These are phyloP conservation scores for Drosophila bipectinata DNA, from an alignment of 1,140 invertebrate species.

Conservation along the genomic window DNA sequence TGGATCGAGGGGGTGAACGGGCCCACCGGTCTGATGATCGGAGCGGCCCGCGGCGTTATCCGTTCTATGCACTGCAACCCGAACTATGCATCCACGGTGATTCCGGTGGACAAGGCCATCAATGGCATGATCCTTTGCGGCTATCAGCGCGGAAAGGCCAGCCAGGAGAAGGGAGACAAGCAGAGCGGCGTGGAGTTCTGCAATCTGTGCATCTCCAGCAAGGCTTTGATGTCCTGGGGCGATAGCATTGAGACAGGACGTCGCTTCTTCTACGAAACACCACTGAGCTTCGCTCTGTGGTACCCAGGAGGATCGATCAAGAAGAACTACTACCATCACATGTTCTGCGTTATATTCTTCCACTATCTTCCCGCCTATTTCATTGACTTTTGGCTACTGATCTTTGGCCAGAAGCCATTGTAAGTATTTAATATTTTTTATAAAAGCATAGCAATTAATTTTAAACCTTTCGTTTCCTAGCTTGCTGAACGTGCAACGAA, in stretches of 20 bases:
- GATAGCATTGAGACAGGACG: slow-evolving; percentile 89
- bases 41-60: slow-evolving; percentile 92
- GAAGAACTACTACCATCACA: slow-evolving; percentile 87
- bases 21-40: slow-evolving; percentile 92
- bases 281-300: slow-evolving; percentile 90
- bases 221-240: slow-evolving; percentile 91
- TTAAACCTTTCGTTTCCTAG: slow-evolving; percentile 74
- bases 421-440: slow-evolving; percentile 84
- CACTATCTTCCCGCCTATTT: slow-evolving; percentile 93
- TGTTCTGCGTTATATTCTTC: slow-evolving; percentile 88
- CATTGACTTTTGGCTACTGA: slow-evolving; percentile 88
- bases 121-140: slow-evolving; percentile 91
- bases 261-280: slow-evolving; percentile 86
- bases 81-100: slow-evolving; percentile 87
- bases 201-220: slow-evolving; percentile 87
- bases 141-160: slow-evolving; percentile 86
- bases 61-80: slow-evolving; percentile 89
- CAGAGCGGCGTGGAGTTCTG: slow-evolving; percentile 83
- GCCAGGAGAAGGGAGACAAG: slow-evolving; percentile 42
- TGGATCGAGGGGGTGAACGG: slow-evolving; percentile 98
- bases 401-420: slow-evolving; percentile 91
- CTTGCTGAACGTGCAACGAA: slow-evolving; percentile 88
- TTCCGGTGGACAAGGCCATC: slow-evolving; percentile 92
- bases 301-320: slow-evolving; percentile 92
- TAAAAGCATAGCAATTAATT: not conserved